Conservation (phyloP, 2,113 vertebrate genomes). For the Phrynosoma platyrhinos region DNA sequence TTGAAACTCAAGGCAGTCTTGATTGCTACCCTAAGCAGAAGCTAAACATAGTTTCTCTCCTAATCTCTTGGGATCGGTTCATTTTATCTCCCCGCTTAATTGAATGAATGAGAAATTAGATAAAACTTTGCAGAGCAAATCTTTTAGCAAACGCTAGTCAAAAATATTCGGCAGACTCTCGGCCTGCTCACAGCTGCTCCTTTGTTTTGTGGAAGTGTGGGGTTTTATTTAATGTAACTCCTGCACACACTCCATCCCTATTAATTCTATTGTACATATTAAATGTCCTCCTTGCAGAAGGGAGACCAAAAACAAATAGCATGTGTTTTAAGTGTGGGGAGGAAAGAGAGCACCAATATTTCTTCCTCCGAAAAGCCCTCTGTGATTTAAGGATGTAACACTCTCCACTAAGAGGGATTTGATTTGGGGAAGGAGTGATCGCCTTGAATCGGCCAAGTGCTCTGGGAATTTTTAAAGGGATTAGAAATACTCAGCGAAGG, state of each 20-base stretch:
- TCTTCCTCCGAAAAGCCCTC: slow-evolving; percentile 52
- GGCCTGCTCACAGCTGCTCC: slow-evolving; percentile 75
- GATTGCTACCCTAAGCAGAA: slow-evolving; percentile 23
- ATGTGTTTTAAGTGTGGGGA: slow-evolving; percentile 73
- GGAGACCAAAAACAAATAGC: slow-evolving; percentile 77
- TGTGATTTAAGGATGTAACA: slow-evolving; percentile 52
- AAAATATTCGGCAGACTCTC: slow-evolving; percentile 67
- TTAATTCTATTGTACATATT: slow-evolving; percentile 80
- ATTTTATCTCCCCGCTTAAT: slow-evolving; percentile 76
- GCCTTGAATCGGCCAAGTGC: slow-evolving; percentile 24
- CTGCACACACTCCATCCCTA: slow-evolving; percentile 74
- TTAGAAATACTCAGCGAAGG: slow-evolving; percentile 6
- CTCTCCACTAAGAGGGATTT: slow-evolving; percentile 35
- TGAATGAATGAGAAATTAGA: slow-evolving; percentile 78
- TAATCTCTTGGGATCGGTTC: slow-evolving; percentile 64
- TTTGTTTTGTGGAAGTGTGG: slow-evolving; percentile 74
- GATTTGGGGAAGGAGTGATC: slow-evolving; percentile 26
- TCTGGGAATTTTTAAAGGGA: slow-evolving; percentile 25
- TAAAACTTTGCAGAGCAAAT: slow-evolving; percentile 80
- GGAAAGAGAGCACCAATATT: slow-evolving; percentile 66
- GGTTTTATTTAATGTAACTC: slow-evolving; percentile 72
- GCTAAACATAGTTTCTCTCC: slow-evolving; percentile 63
- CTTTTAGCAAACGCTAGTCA: slow-evolving; percentile 74
- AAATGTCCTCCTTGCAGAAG: slow-evolving; percentile 75
- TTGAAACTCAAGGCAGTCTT: slow-evolving; percentile 43